A percentile compares a stretch with the other conserved stretches of the same genome.
These are phyloP conservation scores for Paedocypris micromegethes DNA, from an alignment of 2,797 vertebrate genomes.

Conservation along the genomic window DNA sequence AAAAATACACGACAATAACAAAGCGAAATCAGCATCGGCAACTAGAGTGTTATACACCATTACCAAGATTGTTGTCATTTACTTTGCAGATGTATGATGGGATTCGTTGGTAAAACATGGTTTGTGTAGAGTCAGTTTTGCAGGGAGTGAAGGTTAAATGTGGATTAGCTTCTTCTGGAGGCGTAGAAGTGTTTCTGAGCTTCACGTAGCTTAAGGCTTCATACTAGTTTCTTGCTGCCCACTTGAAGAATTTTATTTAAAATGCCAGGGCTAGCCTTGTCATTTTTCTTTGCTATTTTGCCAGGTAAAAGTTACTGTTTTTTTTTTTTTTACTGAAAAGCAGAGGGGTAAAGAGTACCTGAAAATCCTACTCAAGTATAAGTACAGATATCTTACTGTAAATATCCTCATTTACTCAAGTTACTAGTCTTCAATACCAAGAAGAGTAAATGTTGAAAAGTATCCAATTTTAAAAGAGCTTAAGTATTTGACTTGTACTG, in stretches of 20 bases:
- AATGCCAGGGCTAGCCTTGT: background rate
- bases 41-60: conserved; percentile 28
- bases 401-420: too few relatives aligned
- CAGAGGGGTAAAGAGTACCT: too few relatives aligned
- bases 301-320: background rate
- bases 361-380: too few relatives aligned
- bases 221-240: conserved; percentile 31
- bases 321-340: too few relatives aligned
- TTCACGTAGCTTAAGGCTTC: conserved; percentile 33
- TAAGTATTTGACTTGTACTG: too few relatives aligned
- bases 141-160: conserved; percentile 37
- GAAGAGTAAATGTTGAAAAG: too few relatives aligned
- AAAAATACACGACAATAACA: conserved; percentile 70
- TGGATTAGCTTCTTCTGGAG: conserved; percentile 23
- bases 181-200: conserved; percentile 20
- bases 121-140: background rate
- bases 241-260: conserved; percentile 33
- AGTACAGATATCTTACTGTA: too few relatives aligned
- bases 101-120: too few relatives aligned
- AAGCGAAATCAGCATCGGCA: conserved; percentile 54
- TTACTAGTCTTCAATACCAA: too few relatives aligned
- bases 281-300: too few relatives aligned
- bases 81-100: background rate
- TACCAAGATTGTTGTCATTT: background rate
- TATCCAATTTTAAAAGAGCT: too few relatives aligned